Percentiles rank a stretch among this genome's conserved stretches.
phyloP scores from a whole-genome alignment of 1,140 invertebrate genomes.

The Colletes latitarsis region DNA sequence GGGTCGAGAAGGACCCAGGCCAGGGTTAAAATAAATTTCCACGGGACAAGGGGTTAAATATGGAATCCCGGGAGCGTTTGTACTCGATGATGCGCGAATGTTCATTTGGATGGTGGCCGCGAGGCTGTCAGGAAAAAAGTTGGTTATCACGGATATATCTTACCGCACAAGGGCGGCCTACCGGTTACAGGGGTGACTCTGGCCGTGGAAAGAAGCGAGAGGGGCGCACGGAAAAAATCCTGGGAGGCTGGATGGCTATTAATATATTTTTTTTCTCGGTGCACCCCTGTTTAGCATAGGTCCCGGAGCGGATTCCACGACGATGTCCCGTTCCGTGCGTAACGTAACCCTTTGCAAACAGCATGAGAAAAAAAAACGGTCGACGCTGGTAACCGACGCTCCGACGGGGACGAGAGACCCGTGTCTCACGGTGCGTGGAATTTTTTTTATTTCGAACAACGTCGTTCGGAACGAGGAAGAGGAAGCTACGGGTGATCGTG shows the following conservation, averaged over 20 bases:
- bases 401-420: slow-evolving; percentile 4
- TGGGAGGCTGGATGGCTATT: slow-evolving; percentile 77
- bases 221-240: slow-evolving; percentile 53
- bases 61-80: too few species aligned
- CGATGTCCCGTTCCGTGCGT: slow-evolving; percentile 41
- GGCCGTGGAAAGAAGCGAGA: slow-evolving; percentile 20
- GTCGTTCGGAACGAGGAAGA: neutral
- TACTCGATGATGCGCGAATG: slow-evolving; percentile 8
- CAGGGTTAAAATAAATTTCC: too few species aligned
- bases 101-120: slow-evolving; percentile 44
- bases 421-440: slow-evolving; percentile 50
- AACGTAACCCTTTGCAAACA: slow-evolving; percentile 70
- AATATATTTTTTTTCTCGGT: slow-evolving; percentile 72
- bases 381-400: slow-evolving; percentile 41
- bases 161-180: slow-evolving; percentile 72
- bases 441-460: slow-evolving; percentile 19
- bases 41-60: too few species aligned
- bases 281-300: slow-evolving; percentile 79
- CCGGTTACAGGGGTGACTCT: slow-evolving; percentile 53
- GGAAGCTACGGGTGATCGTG: slow-evolving; percentile 31
- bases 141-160: slow-evolving; percentile 77
- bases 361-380: slow-evolving; percentile 61
- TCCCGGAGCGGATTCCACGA: slow-evolving; percentile 52
- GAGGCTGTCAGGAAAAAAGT: slow-evolving; percentile 47
- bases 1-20: too few species aligned